Percentiles rank a stretch among this genome's conserved stretches.
Conservation (phyloP, 2,113 vertebrate species). For the Spheniscus mendiculus region DNA sequence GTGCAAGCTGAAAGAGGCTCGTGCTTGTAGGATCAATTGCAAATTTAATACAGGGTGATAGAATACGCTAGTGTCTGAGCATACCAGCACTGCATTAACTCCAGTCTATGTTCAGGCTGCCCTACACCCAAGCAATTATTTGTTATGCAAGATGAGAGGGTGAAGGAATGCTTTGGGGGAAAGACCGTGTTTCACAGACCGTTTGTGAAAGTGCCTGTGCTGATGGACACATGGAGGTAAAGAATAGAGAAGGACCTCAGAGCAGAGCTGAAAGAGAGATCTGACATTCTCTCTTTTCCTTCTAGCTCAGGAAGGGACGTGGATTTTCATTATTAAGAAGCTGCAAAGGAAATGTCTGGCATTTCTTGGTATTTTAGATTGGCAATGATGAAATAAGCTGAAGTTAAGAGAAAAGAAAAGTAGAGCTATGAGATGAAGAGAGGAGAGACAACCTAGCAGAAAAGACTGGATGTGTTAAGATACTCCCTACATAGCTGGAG, state of each 20-base stretch:
- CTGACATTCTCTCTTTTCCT: neutral
- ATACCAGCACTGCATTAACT: neutral
- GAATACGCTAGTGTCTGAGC: neutral
- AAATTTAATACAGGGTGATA: neutral
- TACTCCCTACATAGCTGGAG: neutral
- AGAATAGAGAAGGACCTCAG: neutral
- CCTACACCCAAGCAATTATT: neutral
- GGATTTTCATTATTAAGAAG: neutral
- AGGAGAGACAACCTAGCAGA: neutral
- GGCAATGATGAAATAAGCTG: neutral
- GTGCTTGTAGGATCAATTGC: slow-evolving; percentile 1
- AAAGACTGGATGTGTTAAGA: neutral
- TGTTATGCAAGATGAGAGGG: neutral
- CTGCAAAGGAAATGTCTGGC: accelerated
- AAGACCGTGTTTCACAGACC: neutral
- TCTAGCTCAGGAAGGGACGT: neutral
- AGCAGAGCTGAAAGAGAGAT: neutral
- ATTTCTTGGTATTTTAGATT: neutral
- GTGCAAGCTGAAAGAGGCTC: neutral
- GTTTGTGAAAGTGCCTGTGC: neutral
- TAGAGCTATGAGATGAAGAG: neutral
- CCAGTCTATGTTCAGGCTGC: neutral
- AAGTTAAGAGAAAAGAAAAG: neutral
- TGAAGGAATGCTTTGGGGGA: neutral
- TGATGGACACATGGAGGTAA: neutral